A percentile compares a stretch with the other conserved stretches of the same genome.
These are phyloP conservation scores for Cryptus viduatorius DNA, from an alignment of 2,888 invertebrate genomes.

Conservation along the genomic window DNA sequence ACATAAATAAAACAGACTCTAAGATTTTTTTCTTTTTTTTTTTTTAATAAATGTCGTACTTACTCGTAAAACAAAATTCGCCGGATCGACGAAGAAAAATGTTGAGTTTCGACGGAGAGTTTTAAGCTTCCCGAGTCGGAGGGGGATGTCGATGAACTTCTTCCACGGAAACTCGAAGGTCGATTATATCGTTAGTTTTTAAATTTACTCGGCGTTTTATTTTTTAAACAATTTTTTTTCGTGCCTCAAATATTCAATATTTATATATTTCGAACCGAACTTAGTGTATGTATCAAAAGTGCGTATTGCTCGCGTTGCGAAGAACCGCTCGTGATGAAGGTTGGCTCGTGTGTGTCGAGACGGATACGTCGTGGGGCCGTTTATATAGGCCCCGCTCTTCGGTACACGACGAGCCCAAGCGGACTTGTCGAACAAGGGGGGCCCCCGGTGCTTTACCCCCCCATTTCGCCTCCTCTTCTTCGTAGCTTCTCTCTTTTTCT, in stretches of 20 bases:
- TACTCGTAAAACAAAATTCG: conserved; percentile 35
- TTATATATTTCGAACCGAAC: conserved; percentile 43
- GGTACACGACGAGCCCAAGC: conserved; percentile 44
- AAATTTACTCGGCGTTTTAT: neutral
- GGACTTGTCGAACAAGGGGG: conserved; percentile 68
- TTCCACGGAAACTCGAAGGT: conserved; percentile 47
- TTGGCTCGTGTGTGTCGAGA: conserved; percentile 84
- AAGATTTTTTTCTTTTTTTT: conserved; percentile 24
- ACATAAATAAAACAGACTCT: neutral
- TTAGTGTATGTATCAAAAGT: conserved; percentile 17
- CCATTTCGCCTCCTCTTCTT: conserved; percentile 58
- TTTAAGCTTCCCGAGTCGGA: neutral
- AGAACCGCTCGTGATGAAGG: conserved; percentile 81
- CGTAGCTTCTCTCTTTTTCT: conserved; percentile 38
- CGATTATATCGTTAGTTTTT: neutral
- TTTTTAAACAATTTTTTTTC: neutral
- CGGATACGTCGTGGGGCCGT: conserved; percentile 82
- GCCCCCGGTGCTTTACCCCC: conserved; percentile 73
- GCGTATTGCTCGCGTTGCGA: conserved; percentile 46
- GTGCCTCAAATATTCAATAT: neutral
- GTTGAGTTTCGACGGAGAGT: neutral
- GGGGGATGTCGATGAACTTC: conserved; percentile 46
- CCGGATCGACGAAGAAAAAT: conserved; percentile 14
- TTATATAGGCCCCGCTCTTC: conserved; percentile 83
- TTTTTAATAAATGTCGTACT: conserved; percentile 25